Evolutionary conservation across 1,140 invertebrate genomes (phyloP), one percentile per base, ranked within the genome.

Genomic region (Prorops nasuta): DNA sequence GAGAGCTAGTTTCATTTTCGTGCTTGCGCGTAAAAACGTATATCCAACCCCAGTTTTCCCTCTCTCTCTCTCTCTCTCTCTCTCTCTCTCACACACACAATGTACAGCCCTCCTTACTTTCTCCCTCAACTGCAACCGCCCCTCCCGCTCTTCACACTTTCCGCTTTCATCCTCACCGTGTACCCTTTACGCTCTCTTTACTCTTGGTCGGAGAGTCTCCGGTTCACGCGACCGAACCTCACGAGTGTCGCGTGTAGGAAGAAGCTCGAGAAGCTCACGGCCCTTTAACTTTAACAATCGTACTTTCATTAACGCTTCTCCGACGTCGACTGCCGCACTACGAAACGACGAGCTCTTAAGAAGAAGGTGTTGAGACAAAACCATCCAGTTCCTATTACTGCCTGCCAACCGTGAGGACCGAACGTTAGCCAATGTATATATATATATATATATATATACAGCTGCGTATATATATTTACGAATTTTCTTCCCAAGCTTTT

Each of bases 231-330:
- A 58, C 58, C 51, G 57, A 64, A 58, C 61, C 67, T 62, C 60
- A 71, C 54, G 57, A 62, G 54, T 60, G 36, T 31, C 44, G 51
- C 54, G n/a, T n/a, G n/a, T n/a, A n/a, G 62, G 63, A 63, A 64
- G 58, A 51, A 67, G 47, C 62, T 49, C 44, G 14, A 54, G 47
- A 51, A 66, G 47, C 60, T 61, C 55, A 50, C 40, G 54, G 58
- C 58, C 52, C 62, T 68, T 60, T 41, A 61, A 54, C 54, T 64
- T 64, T 66, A 69, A 69, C 63, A 66, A 59, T 67, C 66, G 62
- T 64, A 61, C 64, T 71, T 73, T 71, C 67, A 71, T 71, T 73
- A 73, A 64, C 62, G 62, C 63, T 60, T 52, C 53, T 52, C 37
- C 58, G 53, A 37, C 39, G 15, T 21, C 38, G 22, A 53, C 51